Base-by-base conservation (phyloP, 2,888 invertebrate species). In the Diadegma fenestrale region DNA sequence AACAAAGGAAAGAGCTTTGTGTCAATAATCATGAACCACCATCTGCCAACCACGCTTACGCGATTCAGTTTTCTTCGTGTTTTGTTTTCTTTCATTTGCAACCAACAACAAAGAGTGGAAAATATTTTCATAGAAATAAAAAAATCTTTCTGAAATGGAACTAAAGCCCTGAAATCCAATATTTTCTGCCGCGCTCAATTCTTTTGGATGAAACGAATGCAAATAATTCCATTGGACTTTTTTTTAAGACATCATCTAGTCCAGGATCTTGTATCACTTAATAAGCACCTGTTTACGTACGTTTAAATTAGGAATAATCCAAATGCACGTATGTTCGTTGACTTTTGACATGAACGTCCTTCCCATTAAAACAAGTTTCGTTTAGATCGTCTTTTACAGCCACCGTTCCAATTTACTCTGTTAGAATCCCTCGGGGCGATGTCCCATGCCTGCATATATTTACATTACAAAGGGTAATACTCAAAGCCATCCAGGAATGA, bases 401-500 rank as follows among this genome's bases (percentile, higher is more conserved):
- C 54, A 51, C 72, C 43, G 43, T 73, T 66, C 19, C 51, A 72
- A 73, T 54, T 54, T 43, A 14, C 64, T 73, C 54, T 48, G 41
- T 72, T 41, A 22, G 8, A 80, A 41, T 30, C 19, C 30, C 72
- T 30, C 43, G 26, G 22, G 80, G 64, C 64, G 54, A 54, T 71
- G 48, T 80, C 41, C 37, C 22, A 41, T 66, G n/a, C 64, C 14
- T 37, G 22, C 33, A 45, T 41, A 17, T 54, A 82, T 82, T 77
- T 77, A 48, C 82, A 58, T 80, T 54, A 66, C 80, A 73, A 80
- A 80, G 80, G 73, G 33, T 10, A 64, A 69, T 58, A 30, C 61
- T 54, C 61, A 54, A 69, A 69, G 61, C 19, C 26, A 22, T 7
- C 22, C 63, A n/a, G 17, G 14, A 30, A 17, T 73, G 64, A 80